These are phyloP conservation scores for Brachycybe producta DNA, from an alignment of 2,888 invertebrate species.

Conservation along the genomic window DNA sequence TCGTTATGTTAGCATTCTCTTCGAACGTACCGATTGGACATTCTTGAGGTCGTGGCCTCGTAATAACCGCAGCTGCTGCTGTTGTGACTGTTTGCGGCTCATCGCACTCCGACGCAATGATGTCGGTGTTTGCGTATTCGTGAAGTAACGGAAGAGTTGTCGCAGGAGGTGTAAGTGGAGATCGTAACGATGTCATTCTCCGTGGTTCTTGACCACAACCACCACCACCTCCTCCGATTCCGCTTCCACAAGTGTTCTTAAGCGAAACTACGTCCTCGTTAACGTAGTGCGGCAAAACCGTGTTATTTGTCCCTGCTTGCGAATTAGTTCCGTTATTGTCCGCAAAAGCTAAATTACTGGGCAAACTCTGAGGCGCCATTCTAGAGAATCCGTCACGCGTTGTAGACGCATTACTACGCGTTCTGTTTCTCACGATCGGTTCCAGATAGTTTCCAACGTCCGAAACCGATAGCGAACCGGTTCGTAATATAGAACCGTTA, in stretches of 20 bases:
- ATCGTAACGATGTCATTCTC: slow-evolving; percentile 5
- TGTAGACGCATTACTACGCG: slow-evolving; percentile 6
- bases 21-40: background rate
- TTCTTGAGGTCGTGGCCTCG: background rate
- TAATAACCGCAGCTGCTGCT: background rate
- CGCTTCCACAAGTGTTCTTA: background rate
- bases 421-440: slow-evolving; percentile 9
- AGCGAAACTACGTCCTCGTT: slow-evolving; percentile 9
- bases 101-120: background rate
- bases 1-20: background rate
- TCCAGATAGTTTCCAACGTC: slow-evolving; percentile 18
- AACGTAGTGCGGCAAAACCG: slow-evolving; percentile 12
- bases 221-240: slow-evolving; percentile 3
- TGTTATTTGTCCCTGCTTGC: background rate
- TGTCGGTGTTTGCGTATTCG: slow-evolving; percentile 21
- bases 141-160: slow-evolving; percentile 9
- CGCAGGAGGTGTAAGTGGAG: slow-evolving; percentile 14
- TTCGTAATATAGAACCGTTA: slow-evolving; percentile 1
- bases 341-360: slow-evolving; percentile 14
- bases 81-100: background rate
- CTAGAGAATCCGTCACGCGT: slow-evolving; percentile 5
- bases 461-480: slow-evolving; percentile 13
- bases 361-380: slow-evolving; percentile 14
- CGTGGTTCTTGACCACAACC: slow-evolving; percentile 8
- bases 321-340: background rate